phyloP scores from a whole-genome alignment of 2,888 invertebrate genomes.

The Campoletis raptor region DNA sequence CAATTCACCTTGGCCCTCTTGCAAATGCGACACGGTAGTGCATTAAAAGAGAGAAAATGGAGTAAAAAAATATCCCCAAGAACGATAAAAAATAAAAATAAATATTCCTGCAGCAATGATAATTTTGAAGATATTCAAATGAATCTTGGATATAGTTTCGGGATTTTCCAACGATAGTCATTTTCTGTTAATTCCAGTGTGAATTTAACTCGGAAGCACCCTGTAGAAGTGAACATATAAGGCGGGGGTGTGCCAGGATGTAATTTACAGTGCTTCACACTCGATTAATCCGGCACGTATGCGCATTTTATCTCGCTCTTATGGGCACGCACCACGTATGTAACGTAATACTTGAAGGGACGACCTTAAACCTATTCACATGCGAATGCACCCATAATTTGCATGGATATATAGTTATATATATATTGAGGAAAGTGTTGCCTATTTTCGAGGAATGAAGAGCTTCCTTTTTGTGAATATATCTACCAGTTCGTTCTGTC shows the following conservation, averaged over 20 bases:
- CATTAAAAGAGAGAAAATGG: too few species aligned
- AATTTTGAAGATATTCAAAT: background rate
- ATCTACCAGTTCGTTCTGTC: background rate
- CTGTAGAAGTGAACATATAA: conserved; percentile 52
- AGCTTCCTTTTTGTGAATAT: background rate
- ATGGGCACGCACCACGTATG: conserved; percentile 21
- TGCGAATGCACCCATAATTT: background rate
- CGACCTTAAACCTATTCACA: background rate
- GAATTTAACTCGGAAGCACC: conserved; percentile 46
- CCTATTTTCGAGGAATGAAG: background rate
- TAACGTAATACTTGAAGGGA: conserved; percentile 44
- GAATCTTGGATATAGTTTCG: background rate
- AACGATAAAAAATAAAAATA: background rate
- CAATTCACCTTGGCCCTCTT: too few species aligned
- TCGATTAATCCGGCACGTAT: conserved; percentile 71
- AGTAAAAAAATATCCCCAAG: too few species aligned
- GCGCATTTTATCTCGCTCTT: conserved; percentile 42
- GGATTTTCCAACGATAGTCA: background rate
- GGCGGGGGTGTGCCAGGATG: conserved; percentile 71
- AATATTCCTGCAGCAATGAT: background rate
- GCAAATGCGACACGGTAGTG: too few species aligned
- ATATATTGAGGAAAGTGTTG: background rate
- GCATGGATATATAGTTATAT: background rate
- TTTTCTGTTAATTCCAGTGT: background rate
- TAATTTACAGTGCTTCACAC: conserved; percentile 71